Evolutionary conservation across 2,113 vertebrate species (phyloP), one percentile per base, ranked within the genome.

Genomic region (Alethe castanea): DNA sequence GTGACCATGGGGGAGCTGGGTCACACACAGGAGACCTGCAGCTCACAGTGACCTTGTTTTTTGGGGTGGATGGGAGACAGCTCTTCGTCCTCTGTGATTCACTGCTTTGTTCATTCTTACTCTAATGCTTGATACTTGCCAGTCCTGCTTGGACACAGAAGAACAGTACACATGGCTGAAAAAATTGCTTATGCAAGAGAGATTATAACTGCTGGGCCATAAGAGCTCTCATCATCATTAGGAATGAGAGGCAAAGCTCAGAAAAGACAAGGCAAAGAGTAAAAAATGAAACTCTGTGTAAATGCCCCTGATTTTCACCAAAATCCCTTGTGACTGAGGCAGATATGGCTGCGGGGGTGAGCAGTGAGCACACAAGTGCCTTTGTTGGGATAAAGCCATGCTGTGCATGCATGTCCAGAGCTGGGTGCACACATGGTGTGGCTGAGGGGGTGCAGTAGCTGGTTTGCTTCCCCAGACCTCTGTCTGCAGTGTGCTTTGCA

Each of bases 361-460:
- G 8, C 69, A 91, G 26, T 33, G 61, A 61, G 29, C 50, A 69
- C 67, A 96, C 60, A 96, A 97, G 52, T n/a, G 54, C 35, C 47
- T 90, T 96, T 97, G 88, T 93, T 73, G 64, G 60, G 54, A 67
- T 86, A 92, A 81, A 90, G 64, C 60, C 38, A 74, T 11, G 6
- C 33, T 92, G 60, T 77, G 72, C 86, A 90, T 56, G 48, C 59
- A 16, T 95, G 95, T 81, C 56, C 42, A 60, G 47, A 88, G 62
- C 89, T 86, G 83, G 64, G 28, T 50, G 64, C 45, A 52, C 26
- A 50, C 0, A 1, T 66, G 62, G 15, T 77, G 35, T 56, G 79
- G 23, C 50, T 0, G 0, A 40, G 67, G 45, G 65, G 28, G n/a
- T 62, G 42, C 31, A 38, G 81, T 10, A n/a, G 25, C 45, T 71